Evolutionary conservation across 2,888 invertebrate species (phyloP).

Genomic region (Tricholauxania praeusta): DNA sequence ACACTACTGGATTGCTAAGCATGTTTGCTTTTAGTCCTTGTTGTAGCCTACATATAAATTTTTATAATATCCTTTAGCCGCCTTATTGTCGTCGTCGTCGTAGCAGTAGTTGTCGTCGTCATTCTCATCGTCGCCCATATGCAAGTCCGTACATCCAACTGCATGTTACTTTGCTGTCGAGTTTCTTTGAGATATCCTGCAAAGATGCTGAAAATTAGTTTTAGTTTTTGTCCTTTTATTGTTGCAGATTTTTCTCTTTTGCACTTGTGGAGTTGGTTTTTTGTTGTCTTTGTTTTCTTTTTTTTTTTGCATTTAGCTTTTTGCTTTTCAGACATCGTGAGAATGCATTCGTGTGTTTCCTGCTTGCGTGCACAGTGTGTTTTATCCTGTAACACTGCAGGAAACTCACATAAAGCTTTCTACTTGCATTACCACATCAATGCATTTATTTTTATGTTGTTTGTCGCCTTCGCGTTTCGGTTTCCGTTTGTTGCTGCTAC

Average conservation of each 20-base stretch:
- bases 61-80: constrained; percentile 36
- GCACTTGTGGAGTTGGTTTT: constrained; percentile 17
- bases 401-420: constrained; percentile 19
- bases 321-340: not conserved
- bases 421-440: constrained; percentile 14
- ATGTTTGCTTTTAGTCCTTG: constrained; percentile 15
- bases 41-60: constrained; percentile 32
- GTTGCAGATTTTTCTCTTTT: too few species aligned
- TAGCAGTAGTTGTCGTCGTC: constrained; percentile 31
- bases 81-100: constrained; percentile 29
- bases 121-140: constrained; percentile 18
- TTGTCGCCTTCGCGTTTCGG: constrained; percentile 21
- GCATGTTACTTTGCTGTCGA: not conserved
- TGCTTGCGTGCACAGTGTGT: constrained; percentile 9
- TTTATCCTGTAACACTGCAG: not conserved
- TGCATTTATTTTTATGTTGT: constrained; percentile 27
- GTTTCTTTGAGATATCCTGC: constrained; percentile 11
- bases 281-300: constrained; percentile 25
- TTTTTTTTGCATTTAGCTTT: constrained; percentile 8
- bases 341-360: constrained; percentile 7
- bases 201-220: constrained; percentile 41
- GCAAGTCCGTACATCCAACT: not conserved
- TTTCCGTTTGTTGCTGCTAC: constrained; percentile 11
- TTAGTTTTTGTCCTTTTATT: constrained; percentile 25
- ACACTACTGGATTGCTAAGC: not conserved